phyloP scores from a whole-genome alignment of 35 echinoderm and acorn worm species.

The Lytechinus pictus region DNA sequence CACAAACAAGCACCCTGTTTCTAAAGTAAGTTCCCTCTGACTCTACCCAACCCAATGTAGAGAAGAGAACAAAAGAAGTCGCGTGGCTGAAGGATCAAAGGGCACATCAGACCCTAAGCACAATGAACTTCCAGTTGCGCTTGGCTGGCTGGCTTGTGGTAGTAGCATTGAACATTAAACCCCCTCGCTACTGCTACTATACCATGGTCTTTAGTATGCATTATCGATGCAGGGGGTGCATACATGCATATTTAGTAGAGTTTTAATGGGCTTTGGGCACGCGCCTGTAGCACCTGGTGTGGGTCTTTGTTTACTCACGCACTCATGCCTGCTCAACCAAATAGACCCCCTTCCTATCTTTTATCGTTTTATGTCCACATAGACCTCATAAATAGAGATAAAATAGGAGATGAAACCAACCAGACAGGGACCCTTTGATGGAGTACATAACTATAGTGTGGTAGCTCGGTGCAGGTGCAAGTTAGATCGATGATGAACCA shows the following conservation, averaged over 20 bases:
- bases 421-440: background rate
- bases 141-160: background rate
- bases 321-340: background rate
- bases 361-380: slow-evolving; percentile 14
- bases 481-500: background rate
- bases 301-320: slow-evolving; percentile 29
- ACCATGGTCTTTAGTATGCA: slow-evolving; percentile 11
- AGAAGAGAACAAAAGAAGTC: slow-evolving; percentile 24
- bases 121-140: background rate
- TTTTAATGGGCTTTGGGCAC: slow-evolving; percentile 26
- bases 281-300: slow-evolving; percentile 19
- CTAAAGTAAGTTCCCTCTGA: background rate
- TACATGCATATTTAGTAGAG: slow-evolving; percentile 35
- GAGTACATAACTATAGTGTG: background rate
- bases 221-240: background rate
- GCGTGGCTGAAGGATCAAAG: background rate
- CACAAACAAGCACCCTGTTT: background rate
- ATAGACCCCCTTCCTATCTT: background rate
- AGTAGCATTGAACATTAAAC: background rate
- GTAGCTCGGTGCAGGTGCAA: background rate
- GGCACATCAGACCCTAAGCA: background rate
- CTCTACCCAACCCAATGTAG: background rate
- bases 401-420: background rate
- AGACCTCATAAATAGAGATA: slow-evolving; percentile 39
- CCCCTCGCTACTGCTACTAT: background rate